phyloP scores from a whole-genome alignment of 2,797 vertebrate species.

The Epinephelus awoara region DNA sequence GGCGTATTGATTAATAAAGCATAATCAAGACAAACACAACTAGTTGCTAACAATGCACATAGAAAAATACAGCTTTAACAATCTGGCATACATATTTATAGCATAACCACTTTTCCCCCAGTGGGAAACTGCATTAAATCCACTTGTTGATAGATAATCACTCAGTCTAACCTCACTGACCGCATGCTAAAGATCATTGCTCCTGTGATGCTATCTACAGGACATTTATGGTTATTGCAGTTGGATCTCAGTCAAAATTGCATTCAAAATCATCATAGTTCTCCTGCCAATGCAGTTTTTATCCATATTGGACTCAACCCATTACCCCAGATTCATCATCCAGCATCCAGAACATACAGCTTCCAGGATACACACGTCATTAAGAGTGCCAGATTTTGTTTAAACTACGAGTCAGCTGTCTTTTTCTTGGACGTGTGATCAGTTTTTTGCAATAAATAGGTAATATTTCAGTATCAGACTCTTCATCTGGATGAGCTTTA shows the following conservation, averaged over 20 bases:
- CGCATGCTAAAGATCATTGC: slow-evolving; percentile 15
- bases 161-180: neutral
- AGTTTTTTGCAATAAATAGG: neutral
- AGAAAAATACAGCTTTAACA: neutral
- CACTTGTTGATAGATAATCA: neutral
- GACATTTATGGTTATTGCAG: slow-evolving; percentile 23
- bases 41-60: neutral
- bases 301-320: neutral
- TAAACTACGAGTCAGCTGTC: neutral
- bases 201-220: slow-evolving; percentile 65
- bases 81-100: neutral
- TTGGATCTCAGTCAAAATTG: neutral
- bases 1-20: neutral
- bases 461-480: neutral
- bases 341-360: neutral
- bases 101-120: neutral
- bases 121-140: neutral
- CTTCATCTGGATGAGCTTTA: neutral
- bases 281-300: neutral
- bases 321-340: neutral
- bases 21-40: neutral
- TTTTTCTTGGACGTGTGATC: neutral
- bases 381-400: neutral
- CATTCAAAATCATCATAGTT: neutral
- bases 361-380: neutral